These are phyloP conservation scores for Toxonevra muliebris DNA, from an alignment of 2,888 invertebrate species.

Conservation along the genomic window DNA sequence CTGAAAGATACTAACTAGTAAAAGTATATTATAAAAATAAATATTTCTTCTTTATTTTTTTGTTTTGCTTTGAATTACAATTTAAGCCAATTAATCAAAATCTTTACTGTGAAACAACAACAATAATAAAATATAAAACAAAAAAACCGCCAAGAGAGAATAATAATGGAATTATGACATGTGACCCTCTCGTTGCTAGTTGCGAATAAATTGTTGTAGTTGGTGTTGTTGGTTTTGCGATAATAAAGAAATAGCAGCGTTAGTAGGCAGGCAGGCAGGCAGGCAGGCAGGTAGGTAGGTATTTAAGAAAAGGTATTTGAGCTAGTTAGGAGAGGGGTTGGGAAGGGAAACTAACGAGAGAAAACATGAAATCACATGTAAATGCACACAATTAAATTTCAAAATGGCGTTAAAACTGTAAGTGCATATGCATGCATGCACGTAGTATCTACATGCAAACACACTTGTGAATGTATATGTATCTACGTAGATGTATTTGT, in stretches of 20 bases:
- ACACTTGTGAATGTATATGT: slow-evolving; percentile 11
- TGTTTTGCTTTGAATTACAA: too few relatives aligned
- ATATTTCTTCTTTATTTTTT: too few relatives aligned
- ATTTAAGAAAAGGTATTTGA: too few relatives aligned
- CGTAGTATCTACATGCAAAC: slow-evolving; percentile 34
- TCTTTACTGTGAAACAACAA: too few relatives aligned
- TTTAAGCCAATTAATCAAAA: too few relatives aligned
- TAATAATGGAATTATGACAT: neutral
- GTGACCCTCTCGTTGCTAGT: neutral
- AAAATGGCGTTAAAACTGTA: slow-evolving; percentile 57
- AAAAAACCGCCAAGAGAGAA: neutral
- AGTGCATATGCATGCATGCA: slow-evolving; percentile 27
- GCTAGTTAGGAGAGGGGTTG: slow-evolving; percentile 6
- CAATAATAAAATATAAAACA: too few relatives aligned
- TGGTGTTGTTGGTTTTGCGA: neutral
- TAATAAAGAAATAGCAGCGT: neutral
- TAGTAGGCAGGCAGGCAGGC: neutral
- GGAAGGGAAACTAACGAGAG: slow-evolving; percentile 11
- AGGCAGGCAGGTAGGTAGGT: neutral
- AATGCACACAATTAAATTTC: slow-evolving; percentile 53
- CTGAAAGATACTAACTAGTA: too few relatives aligned
- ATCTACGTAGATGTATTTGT: slow-evolving; percentile 15
- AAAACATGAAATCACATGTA: slow-evolving; percentile 28
- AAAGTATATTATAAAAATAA: too few relatives aligned
- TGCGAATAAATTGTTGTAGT: neutral